Evolutionary conservation across 2,113 vertebrate species (phyloP).

Genomic region (Pelmatolapia mariae): DNA sequence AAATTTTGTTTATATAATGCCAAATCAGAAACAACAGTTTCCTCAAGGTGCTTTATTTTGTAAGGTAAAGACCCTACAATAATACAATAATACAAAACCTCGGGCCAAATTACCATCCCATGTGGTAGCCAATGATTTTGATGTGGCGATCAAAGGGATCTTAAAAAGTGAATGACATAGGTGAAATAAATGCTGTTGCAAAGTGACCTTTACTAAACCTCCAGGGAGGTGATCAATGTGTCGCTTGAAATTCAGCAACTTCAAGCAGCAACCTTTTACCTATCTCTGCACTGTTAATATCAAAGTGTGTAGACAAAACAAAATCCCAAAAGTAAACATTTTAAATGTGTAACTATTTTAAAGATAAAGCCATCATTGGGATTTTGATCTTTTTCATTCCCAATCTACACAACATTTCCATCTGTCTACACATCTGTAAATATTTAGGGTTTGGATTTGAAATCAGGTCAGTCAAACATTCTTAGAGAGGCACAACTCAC

Average conservation of each 20-base stretch:
- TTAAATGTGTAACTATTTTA: not conserved
- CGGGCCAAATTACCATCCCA: not conserved
- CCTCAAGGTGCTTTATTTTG: not conserved
- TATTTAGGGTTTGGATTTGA: conserved; percentile 70
- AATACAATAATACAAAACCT: not conserved
- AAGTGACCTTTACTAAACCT: not conserved
- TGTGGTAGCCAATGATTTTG: not conserved
- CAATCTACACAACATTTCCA: not conserved
- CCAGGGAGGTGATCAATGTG: not conserved
- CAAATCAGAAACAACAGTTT: not conserved
- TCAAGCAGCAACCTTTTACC: not conserved
- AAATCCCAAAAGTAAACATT: not conserved
- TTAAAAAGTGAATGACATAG: not conserved
- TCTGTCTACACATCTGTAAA: conserved; percentile 59
- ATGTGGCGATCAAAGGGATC: not conserved
- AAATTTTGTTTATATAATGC: not conserved
- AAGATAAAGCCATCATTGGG: not conserved
- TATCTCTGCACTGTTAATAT: not conserved
- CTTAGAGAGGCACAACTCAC: conserved; percentile 28
- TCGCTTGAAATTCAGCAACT: not conserved
- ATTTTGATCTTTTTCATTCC: not conserved
- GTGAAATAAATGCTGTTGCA: not conserved
- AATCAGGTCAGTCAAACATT: conserved; percentile 58
- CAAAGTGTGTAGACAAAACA: not conserved
- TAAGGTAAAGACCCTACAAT: not conserved